phyloP scores from a whole-genome alignment of 2,797 vertebrate species.

The Oreortyx pictus region DNA sequence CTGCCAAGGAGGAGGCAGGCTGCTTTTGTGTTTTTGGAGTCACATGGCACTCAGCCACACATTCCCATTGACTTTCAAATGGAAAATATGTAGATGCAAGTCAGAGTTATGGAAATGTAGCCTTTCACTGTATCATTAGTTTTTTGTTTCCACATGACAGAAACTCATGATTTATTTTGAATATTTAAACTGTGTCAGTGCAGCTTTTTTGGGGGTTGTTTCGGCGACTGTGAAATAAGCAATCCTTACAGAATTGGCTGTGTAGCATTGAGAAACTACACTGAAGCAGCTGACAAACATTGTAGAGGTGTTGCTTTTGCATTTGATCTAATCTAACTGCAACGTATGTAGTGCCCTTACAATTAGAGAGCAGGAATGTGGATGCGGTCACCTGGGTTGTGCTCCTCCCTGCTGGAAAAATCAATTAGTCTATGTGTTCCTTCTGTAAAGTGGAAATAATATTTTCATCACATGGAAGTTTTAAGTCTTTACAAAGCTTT shows the following conservation, averaged over 20 bases:
- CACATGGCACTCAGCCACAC: conserved; percentile 23
- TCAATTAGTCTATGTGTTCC: not conserved
- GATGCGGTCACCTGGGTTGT: not conserved
- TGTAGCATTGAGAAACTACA: not conserved
- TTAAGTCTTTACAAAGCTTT: not conserved
- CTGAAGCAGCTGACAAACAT: not conserved
- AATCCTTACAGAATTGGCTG: not conserved
- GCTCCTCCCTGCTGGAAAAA: not conserved
- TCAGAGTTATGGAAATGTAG: conserved; percentile 68
- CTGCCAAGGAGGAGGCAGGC: conserved; percentile 47
- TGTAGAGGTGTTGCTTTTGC: not conserved
- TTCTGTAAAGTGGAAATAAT: not conserved
- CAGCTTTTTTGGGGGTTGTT: not conserved
- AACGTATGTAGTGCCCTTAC: not conserved
- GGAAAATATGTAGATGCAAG: conserved; percentile 54
- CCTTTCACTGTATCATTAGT: conserved; percentile 67
- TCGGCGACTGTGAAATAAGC: not conserved
- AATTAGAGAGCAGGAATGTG: not conserved
- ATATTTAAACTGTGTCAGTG: conserved; percentile 39
- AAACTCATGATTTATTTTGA: conserved; percentile 66
- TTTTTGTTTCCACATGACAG: conserved; percentile 68
- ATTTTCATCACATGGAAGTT: not conserved
- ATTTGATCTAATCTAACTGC: not conserved
- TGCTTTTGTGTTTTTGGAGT: conserved; percentile 29
- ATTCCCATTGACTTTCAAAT: conserved; percentile 64